Base-by-base conservation (phyloP, 2,888 invertebrate genomes). In the Drosophila neonasuta region DNA sequence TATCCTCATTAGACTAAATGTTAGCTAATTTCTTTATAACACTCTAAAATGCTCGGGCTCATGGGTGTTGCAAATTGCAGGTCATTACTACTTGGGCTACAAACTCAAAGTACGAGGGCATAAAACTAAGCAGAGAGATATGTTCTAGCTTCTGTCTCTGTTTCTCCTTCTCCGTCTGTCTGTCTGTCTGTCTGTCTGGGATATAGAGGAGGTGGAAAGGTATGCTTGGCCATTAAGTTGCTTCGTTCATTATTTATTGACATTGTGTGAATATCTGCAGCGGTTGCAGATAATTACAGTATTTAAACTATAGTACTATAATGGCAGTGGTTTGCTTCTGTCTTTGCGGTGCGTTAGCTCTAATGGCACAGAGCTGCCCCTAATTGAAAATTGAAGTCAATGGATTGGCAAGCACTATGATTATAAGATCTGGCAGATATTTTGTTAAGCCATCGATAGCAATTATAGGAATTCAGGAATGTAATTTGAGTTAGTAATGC, bases 21-120 rank as follows among this genome's bases (percentile, higher is more conserved):
- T 64, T 69, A 58, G 83, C 83, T 82, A 82, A 82, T 85, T 85
- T 85, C 83, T 85, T 85, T 79, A 75, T 75, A 85, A 85, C 83
- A 85, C 81, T 81, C 83, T 82, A 81, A 81, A 81, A 75, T 80
- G 77, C 55, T 54, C 45, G 56, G 29, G 34, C 68, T 63, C 68
- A 60, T 65, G 78, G 64, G 71, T 70, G 72, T 77, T 55, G 73
- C 79, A 77, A 77, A 77, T 77, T 75, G 50, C 62, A 42, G 76
- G 62, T 70, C 72, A 79, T 77, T 77, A 77, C 62, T 68, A 24
- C 24, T 24, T 24, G 24, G 67, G 63, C 68, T 36, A 36, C 36
- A 36, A 48, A 61, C 50, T 41, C 24, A 6, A 24, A 24, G 24
- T 24, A 24, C 24, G 24, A 20, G 13, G 11, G 7, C 13, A 48